Evolutionary conservation across 1,140 invertebrate genomes (phyloP).

Genomic region (Ericerus pela): DNA sequence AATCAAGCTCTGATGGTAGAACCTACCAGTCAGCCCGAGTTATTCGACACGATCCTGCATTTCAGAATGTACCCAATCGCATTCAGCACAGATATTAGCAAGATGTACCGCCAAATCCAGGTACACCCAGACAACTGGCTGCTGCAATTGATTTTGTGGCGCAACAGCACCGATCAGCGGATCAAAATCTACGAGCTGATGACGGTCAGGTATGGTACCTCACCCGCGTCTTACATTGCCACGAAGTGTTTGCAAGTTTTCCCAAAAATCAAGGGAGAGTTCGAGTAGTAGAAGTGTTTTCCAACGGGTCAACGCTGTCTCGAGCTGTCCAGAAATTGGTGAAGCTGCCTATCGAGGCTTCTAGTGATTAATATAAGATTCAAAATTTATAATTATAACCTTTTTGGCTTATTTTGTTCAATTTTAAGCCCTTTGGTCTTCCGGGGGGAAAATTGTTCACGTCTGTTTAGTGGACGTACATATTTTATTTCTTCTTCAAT

Average conservation of each 20-base stretch:
- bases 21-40: conserved; percentile 19
- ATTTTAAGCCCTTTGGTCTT: too few relatives aligned
- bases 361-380: too few relatives aligned
- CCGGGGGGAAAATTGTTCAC: too few relatives aligned
- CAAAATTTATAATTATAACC: too few relatives aligned
- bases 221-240: neutral
- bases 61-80: conserved; percentile 26
- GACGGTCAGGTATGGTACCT: neutral
- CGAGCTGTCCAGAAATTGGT: too few relatives aligned
- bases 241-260: neutral
- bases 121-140: conserved; percentile 14
- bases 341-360: too few relatives aligned
- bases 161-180: neutral
- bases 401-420: too few relatives aligned
- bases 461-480: too few relatives aligned
- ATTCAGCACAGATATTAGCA: conserved; percentile 28
- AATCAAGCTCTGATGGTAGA: conserved; percentile 23
- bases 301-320: too few relatives aligned
- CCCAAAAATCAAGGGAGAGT: too few relatives aligned
- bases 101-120: conserved; percentile 26
- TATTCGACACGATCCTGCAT: conserved; percentile 21
- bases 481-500: too few relatives aligned
- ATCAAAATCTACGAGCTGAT: conserved; percentile 5
- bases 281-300: too few relatives aligned
- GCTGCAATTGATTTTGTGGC: conserved; percentile 9